Base-by-base conservation (phyloP, 2,113 vertebrate species). In the Sinosuthora webbiana region DNA sequence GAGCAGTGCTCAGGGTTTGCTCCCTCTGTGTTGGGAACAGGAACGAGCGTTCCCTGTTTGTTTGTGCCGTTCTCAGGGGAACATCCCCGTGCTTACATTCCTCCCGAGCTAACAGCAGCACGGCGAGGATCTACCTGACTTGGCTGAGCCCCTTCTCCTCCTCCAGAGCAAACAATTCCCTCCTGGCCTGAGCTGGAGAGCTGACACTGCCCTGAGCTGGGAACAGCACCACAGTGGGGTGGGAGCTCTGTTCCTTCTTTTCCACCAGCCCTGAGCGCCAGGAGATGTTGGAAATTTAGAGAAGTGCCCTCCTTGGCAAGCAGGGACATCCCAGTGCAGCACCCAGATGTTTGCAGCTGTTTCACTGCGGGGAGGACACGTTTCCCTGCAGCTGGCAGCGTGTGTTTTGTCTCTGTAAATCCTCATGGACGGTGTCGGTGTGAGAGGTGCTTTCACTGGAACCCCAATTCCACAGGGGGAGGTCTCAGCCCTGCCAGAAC, bases 71-170 rank as follows among this genome's bases (percentile, higher is more conserved):
- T 88, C 83, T 79, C 71, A 52, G 49, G 89, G 89, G 75, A 82
- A 88, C 93, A 73, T 65, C 83, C 78, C 73, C 33, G 13, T 86
- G 87, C 87, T 89, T 91, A 67, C 83, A 93, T 95, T 95, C 76
- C 45, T 35, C 13, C 4, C 27, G 2, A 79, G 57, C n/a, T 14
- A 55, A 28, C 16, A 28, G 71, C 55, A 31, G 60, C 4, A 0
- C 45, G 31, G 60, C 44, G 14, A 55, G 62, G 6, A 30, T 39
- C 3, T 28, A 85, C 88, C 90, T 95, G 85, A 3, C 63, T 39
- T 31, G 87, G 44, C 55, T 73, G 63, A 60, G 23, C 37, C 8
- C 1, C 45, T 76, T 64, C 87, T 91, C 10, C 87, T 91, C 10
- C 57, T 83, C 15, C 1, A 2, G 77, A 37, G 39, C 44, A 50